phyloP scores from a whole-genome alignment of 2,113 vertebrate genomes.

The Chinchilla lanigera region DNA sequence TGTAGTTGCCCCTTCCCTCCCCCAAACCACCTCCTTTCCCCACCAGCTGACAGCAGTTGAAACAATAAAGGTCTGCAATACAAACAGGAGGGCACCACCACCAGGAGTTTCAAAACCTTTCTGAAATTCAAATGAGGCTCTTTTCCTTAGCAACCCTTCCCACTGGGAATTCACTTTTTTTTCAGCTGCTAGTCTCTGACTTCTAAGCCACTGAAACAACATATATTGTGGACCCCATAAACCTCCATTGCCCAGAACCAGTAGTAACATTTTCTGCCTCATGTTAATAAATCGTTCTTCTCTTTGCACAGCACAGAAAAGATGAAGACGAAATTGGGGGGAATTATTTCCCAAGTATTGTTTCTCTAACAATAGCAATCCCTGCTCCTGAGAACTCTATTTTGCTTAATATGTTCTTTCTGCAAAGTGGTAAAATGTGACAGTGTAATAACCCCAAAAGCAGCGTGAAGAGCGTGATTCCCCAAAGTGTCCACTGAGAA shows the following conservation, averaged over 20 bases:
- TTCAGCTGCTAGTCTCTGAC: neutral
- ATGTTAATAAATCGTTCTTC: conserved; percentile 73
- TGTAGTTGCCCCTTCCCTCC: neutral
- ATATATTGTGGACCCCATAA: neutral
- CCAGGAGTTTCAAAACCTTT: conserved; percentile 10
- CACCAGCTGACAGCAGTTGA: neutral
- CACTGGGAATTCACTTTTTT: conserved; percentile 16
- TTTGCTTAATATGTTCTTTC: conserved; percentile 86
- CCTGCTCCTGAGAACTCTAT: conserved; percentile 79
- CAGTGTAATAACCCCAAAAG: conserved; percentile 83
- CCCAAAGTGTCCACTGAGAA: conserved; percentile 78
- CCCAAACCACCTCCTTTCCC: neutral
- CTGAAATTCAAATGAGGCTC: conserved; percentile 73
- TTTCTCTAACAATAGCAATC: conserved; percentile 86
- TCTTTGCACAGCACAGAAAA: conserved; percentile 65
- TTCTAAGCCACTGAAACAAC: conserved; percentile 10
- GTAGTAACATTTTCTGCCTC: conserved; percentile 5
- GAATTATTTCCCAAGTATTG: conserved; percentile 83
- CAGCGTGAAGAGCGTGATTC: conserved; percentile 78
- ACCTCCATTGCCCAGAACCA: neutral
- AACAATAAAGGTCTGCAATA: neutral
- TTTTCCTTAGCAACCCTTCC: conserved; percentile 63
- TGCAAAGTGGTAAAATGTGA: conserved; percentile 81
- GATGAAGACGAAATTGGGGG: conserved; percentile 68
- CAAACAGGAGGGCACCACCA: conserved; percentile 17